Conservation (phyloP, 2,113 vertebrate genomes). For the Cochlearius cochlearius region DNA sequence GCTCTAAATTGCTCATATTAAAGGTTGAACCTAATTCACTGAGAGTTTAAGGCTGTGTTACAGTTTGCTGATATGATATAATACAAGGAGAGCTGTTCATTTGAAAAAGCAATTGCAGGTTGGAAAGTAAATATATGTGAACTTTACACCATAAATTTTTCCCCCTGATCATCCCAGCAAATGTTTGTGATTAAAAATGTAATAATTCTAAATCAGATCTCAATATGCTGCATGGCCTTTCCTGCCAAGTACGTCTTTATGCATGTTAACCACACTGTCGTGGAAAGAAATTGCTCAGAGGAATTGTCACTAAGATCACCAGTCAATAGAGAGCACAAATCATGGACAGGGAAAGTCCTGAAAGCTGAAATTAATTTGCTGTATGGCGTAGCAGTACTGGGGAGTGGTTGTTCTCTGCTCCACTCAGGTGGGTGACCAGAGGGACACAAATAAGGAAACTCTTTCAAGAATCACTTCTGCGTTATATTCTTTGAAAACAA, state of each 20-base stretch:
- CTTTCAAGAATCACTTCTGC: background rate
- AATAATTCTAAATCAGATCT: background rate
- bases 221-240: conserved; percentile 69
- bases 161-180: background rate
- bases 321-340: background rate
- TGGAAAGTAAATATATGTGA: conserved; percentile 49
- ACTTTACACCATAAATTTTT: background rate
- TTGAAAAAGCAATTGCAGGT: conserved; percentile 71
- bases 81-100: conserved; percentile 70
- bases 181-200: conserved; percentile 10
- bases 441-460: background rate
- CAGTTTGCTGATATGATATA: background rate
- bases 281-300: conserved; percentile 59
- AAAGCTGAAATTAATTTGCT: background rate
- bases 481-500: background rate
- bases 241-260: conserved; percentile 46
- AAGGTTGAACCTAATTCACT: background rate
- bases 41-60: background rate
- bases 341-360: background rate
- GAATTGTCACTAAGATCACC: background rate
- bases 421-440: background rate
- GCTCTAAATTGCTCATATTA: background rate
- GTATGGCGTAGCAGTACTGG: background rate
- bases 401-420: background rate
- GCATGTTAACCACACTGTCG: conserved; percentile 64